These are phyloP conservation scores for Chionoecetes opilio DNA, from an alignment of 1,140 invertebrate species.

Conservation along the genomic window DNA sequence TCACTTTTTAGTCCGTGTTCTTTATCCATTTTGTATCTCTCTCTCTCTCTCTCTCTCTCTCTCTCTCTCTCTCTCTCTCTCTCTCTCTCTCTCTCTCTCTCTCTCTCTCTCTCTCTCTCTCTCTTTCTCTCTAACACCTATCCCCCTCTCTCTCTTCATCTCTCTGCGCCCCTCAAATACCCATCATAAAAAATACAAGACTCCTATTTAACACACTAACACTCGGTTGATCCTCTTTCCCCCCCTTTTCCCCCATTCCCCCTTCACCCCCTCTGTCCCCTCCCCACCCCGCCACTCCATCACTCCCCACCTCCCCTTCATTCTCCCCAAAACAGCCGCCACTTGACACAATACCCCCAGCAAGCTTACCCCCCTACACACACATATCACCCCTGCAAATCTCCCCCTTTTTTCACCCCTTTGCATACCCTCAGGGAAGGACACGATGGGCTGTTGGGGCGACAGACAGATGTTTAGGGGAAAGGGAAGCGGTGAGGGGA, in stretches of 20 bases:
- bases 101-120: constrained; percentile 24
- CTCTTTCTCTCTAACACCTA: not conserved
- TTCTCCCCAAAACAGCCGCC: not conserved
- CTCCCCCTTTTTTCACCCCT: constrained; percentile 25
- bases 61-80: not conserved
- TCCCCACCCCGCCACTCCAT: not conserved
- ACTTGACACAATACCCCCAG: constrained; percentile 1
- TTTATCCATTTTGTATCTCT: not conserved
- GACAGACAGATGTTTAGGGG: not conserved
- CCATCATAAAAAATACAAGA: not conserved
- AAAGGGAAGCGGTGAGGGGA: not conserved
- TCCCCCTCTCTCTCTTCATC: not conserved
- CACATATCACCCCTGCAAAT: constrained; percentile 19
- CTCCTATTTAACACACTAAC: constrained; percentile 6
- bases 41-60: not conserved
- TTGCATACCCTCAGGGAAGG: constrained; percentile 10
- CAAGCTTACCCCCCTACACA: not conserved
- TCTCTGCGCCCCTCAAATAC: not conserved
- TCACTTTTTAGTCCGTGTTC: not conserved
- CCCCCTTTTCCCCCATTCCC: not conserved
- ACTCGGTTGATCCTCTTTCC: not conserved
- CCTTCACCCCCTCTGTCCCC: not conserved
- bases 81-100: not conserved
- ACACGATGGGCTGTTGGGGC: constrained; percentile 13
- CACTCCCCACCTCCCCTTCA: not conserved